Conservation (phyloP, 2,113 vertebrate species). For the Rhagologus leucostigma region DNA sequence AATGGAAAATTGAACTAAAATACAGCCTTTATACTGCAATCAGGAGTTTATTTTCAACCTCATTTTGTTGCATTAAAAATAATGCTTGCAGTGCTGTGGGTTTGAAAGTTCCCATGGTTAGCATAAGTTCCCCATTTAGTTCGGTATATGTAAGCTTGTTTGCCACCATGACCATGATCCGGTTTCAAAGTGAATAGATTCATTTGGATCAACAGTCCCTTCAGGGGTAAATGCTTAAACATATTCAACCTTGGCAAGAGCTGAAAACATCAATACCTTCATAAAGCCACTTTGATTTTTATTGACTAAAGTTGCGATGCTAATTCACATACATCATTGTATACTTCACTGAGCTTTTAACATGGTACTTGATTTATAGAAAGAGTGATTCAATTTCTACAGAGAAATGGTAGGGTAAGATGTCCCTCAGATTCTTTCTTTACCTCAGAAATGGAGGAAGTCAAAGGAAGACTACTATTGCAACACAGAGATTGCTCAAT, state of each 20-base stretch:
- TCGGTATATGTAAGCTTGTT: background rate
- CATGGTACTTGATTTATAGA: conserved; percentile 71
- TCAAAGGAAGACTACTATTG: conserved; percentile 4
- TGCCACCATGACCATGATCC: conserved; percentile 26
- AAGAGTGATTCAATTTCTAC: conserved; percentile 56
- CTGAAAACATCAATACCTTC: conserved; percentile 72
- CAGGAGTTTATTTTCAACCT: background rate
- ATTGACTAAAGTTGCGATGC: conserved; percentile 63
- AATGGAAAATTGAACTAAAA: background rate
- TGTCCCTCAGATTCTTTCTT: conserved; percentile 12
- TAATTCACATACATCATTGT: conserved; percentile 75
- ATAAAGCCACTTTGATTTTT: conserved; percentile 76
- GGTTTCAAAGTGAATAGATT: conserved; percentile 66
- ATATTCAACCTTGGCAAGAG: conserved; percentile 66
- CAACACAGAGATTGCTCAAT: conserved; percentile 21
- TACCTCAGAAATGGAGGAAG: background rate
- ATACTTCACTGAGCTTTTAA: conserved; percentile 72
- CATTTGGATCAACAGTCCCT: conserved; percentile 65
- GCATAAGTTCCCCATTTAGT: background rate
- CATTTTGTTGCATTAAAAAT: background rate
- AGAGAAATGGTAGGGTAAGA: conserved; percentile 21
- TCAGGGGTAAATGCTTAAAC: conserved; percentile 63
- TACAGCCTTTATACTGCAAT: background rate
- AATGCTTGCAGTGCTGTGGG: background rate
- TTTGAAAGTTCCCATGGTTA: background rate